phyloP scores from a whole-genome alignment of 2,888 invertebrate species.

The Hyposoter dolosus region DNA sequence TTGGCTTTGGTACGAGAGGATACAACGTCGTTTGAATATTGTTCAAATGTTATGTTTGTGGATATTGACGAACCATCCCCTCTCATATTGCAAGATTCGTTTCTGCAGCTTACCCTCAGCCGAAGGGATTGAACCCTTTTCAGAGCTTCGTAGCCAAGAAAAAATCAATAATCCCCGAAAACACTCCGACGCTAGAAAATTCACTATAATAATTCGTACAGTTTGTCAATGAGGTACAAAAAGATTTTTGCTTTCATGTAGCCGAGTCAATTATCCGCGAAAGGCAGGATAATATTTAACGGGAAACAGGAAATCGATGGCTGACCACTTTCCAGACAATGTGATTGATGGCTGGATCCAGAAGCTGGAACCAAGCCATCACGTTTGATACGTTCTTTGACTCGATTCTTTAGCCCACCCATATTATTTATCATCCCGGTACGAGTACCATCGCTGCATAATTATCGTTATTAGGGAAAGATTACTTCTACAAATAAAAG shows the following conservation, averaged over 20 bases:
- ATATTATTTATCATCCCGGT: background rate
- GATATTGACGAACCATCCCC: slow-evolving; percentile 24
- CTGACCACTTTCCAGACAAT: background rate
- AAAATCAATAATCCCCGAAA: background rate
- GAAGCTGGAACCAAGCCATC: slow-evolving; percentile 20
- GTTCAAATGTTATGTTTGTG: slow-evolving; percentile 13
- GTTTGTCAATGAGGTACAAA: background rate
- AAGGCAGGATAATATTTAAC: background rate
- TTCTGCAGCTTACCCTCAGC: background rate
- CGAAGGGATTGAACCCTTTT: background rate
- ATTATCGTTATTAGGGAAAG: background rate
- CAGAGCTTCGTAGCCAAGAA: background rate
- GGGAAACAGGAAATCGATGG: background rate
- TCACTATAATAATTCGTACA: background rate
- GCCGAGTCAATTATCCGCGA: background rate
- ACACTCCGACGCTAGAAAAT: background rate
- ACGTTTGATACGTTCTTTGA: background rate
- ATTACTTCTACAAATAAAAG: background rate
- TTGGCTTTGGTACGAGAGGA: slow-evolving; percentile 67
- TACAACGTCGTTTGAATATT: background rate
- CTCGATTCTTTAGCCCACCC: background rate
- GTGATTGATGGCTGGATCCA: background rate
- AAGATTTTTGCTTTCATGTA: background rate
- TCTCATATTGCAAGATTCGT: background rate
- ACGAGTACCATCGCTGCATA: background rate